Evolutionary conservation across 2,888 invertebrate species (phyloP).

Genomic region (Molanna angustata): DNA sequence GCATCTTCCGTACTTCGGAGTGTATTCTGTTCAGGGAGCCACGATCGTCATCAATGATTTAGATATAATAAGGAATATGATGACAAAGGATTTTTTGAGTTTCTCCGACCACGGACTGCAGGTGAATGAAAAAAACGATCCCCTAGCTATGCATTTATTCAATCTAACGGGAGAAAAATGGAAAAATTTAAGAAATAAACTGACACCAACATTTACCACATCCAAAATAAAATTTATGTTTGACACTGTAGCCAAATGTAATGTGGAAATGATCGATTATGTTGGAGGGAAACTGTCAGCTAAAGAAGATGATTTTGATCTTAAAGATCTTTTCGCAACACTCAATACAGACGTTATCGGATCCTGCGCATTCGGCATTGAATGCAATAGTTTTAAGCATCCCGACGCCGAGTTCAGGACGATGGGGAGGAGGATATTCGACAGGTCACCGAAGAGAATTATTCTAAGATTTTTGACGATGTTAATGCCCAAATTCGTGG

Average conservation of each 20-base stretch:
- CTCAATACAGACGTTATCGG: constrained; percentile 40
- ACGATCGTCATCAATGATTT: constrained; percentile 34
- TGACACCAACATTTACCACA: constrained; percentile 49
- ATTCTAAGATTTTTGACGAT: neutral
- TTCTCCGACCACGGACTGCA: constrained; percentile 41
- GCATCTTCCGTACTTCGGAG: constrained; percentile 41
- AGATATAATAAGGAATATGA: constrained; percentile 38
- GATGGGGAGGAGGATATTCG: constrained; percentile 33
- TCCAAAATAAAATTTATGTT: constrained; percentile 52
- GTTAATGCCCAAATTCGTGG: constrained; percentile 1
- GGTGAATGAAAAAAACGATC: constrained; percentile 39
- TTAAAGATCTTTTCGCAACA: constrained; percentile 34
- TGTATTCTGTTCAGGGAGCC: constrained; percentile 7
- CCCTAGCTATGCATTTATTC: constrained; percentile 40
- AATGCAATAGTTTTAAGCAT: constrained; percentile 38
- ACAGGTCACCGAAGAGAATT: neutral
- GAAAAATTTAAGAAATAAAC: constrained; percentile 44
- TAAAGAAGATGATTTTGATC: no score
- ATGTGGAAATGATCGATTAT: constrained; percentile 35
- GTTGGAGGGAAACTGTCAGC: no score
- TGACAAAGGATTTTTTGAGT: constrained; percentile 42
- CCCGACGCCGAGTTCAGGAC: constrained; percentile 35
- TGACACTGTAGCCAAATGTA: constrained; percentile 39
- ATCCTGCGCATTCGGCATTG: constrained; percentile 40
- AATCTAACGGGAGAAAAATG: constrained; percentile 43